Conservation (phyloP, 2,888 invertebrate genomes). For the Parasteatoda lunata region DNA sequence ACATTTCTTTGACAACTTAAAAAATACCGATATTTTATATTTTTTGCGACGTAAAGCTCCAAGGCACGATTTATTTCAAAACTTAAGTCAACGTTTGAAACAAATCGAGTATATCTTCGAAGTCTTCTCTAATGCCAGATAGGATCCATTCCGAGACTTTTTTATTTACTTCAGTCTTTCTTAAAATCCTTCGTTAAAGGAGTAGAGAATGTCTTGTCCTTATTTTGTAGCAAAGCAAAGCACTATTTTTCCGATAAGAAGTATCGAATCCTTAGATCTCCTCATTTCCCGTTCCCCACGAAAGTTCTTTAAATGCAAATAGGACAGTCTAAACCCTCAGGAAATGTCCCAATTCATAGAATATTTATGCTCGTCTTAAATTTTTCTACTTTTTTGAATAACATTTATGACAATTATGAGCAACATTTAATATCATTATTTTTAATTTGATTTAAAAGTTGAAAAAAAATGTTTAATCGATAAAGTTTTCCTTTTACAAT, state of each 20-base stretch:
- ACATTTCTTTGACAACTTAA: conserved; percentile 40
- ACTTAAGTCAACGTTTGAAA: conserved; percentile 49
- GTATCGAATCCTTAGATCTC: conserved; percentile 30
- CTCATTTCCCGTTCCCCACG: conserved; percentile 52
- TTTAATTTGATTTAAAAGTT: too few relatives aligned
- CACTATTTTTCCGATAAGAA: conserved; percentile 5
- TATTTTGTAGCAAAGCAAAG: not conserved
- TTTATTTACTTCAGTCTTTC: conserved; percentile 23
- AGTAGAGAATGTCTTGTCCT: conserved; percentile 3
- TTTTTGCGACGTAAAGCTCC: conserved; percentile 4
- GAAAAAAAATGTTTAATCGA: too few relatives aligned
- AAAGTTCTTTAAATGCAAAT: conserved; percentile 62
- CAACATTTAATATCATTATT: too few relatives aligned
- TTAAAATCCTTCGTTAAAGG: conserved; percentile 28
- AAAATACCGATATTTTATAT: conserved; percentile 15
- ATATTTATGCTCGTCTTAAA: conserved; percentile 39
- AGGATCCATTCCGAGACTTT: conserved; percentile 19
- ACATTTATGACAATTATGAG: too few relatives aligned
- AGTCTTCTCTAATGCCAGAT: conserved; percentile 35
- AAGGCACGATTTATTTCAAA: conserved; percentile 44
- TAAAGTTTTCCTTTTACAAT: too few relatives aligned
- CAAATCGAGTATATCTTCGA: conserved; percentile 52
- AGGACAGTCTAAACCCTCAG: conserved; percentile 39
- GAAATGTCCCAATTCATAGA: conserved; percentile 46
- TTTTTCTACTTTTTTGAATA: conserved; percentile 24